Evolutionary conservation across 1,140 invertebrate species (phyloP).

Genomic region (Notospermus geniculatus): DNA sequence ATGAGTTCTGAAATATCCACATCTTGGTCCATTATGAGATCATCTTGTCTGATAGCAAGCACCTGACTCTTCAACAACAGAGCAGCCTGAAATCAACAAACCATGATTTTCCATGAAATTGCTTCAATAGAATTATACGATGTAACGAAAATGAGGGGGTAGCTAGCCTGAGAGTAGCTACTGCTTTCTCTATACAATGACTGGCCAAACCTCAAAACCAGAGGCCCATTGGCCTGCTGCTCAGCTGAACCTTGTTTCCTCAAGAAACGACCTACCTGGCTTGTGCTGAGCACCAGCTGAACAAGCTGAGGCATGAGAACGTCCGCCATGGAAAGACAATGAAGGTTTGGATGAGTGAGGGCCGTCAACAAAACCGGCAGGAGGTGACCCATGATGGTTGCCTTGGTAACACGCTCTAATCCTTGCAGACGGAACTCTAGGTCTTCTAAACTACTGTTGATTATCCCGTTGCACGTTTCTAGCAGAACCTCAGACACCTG

Average conservation of each 20-base stretch:
- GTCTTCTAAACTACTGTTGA: constrained; percentile 34
- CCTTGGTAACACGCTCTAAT: constrained; percentile 48
- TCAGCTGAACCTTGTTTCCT: too few relatives aligned
- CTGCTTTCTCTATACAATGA: too few relatives aligned
- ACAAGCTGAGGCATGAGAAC: constrained; percentile 50
- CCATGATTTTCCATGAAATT: too few relatives aligned
- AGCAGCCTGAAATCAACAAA: constrained; percentile 33
- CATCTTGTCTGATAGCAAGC: constrained; percentile 32
- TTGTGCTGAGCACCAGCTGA: constrained; percentile 45
- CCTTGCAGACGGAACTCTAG: constrained; percentile 42
- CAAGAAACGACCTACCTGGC: constrained; percentile 43
- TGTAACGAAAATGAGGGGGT: too few relatives aligned
- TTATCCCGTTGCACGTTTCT: constrained; percentile 39
- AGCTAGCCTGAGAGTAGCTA: too few relatives aligned
- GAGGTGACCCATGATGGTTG: constrained; percentile 52
- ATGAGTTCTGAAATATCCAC: constrained; percentile 43
- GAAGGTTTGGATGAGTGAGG: constrained; percentile 45
- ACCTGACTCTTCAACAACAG: constrained; percentile 46
- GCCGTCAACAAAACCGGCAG: constrained; percentile 48
- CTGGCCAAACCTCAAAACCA: too few relatives aligned
- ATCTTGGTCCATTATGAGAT: constrained; percentile 33
- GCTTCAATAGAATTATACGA: too few relatives aligned
- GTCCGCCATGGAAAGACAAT: constrained; percentile 41
- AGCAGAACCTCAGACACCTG: constrained; percentile 50
- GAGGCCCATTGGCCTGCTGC: too few relatives aligned